A percentile compares a stretch with the other conserved stretches of the same genome.
Evolutionary conservation across 92 coral and sea anemone genomes (phyloP).

Genomic region (Phenganax marumi): DNA sequence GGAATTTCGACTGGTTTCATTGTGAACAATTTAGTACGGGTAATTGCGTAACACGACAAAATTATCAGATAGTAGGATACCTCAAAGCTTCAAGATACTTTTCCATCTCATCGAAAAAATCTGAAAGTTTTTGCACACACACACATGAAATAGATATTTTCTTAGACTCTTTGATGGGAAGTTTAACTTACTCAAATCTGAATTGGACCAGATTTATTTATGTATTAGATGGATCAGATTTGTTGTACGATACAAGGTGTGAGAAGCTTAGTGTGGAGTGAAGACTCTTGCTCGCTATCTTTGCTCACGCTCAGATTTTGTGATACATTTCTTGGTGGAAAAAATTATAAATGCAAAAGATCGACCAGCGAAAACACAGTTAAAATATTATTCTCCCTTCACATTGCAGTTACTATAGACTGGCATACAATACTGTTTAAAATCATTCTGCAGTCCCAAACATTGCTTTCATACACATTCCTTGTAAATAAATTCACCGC

Average conservation of each 20-base stretch:
- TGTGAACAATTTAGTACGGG: neutral
- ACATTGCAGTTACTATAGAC: neutral
- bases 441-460: neutral
- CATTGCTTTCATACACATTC: neutral
- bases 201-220: too few relatives aligned
- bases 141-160: too few relatives aligned
- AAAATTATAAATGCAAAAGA: neutral
- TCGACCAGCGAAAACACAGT: slow-evolving; percentile 35
- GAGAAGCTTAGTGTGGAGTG: too few relatives aligned
- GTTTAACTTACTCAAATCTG: too few relatives aligned
- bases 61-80: neutral
- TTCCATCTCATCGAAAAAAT: too few relatives aligned
- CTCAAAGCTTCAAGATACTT: too few relatives aligned
- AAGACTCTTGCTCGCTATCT: too few relatives aligned
- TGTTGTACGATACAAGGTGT: too few relatives aligned
- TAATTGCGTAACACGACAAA: slow-evolving; percentile 6
- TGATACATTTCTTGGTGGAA: neutral
- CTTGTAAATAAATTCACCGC: neutral
- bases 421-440: slow-evolving; percentile 4
- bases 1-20: neutral
- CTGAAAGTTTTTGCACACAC: too few relatives aligned
- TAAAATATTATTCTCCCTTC: slow-evolving; percentile 20
- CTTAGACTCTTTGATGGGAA: too few relatives aligned
- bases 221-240: too few relatives aligned
- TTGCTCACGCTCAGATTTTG: too few relatives aligned